Evolutionary conservation across 2,888 invertebrate species (phyloP).

Genomic region (Xylota sylvarum): DNA sequence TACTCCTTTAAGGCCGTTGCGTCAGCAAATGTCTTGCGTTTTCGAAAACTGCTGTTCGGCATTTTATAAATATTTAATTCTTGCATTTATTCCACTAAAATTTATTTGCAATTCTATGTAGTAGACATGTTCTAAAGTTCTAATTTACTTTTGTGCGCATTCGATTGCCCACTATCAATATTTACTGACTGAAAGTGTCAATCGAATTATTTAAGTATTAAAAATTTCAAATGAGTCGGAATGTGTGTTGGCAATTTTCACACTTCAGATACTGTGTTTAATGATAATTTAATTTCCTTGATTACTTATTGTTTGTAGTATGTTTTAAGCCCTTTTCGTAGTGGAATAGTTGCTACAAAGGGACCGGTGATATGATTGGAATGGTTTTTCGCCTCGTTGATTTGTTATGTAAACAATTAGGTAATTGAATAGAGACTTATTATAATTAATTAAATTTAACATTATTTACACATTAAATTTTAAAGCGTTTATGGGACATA

Average conservation of each 20-base stretch:
- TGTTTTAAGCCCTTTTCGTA: not conserved
- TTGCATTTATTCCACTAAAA: not conserved
- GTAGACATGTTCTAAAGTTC: not conserved
- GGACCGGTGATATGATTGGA: no score
- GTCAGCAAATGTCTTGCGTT: not conserved
- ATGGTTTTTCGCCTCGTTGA: no score
- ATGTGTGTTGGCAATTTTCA: not conserved
- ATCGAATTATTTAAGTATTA: not conserved
- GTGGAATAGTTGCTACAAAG: no score
- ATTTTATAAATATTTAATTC: slow-evolving; percentile 11
- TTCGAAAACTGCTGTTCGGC: not conserved
- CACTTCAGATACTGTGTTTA: not conserved
- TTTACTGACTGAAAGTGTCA: slow-evolving; percentile 6
- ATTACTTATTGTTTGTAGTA: not conserved
- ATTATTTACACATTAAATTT: no score
- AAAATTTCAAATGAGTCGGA: not conserved
- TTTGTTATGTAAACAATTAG: no score
- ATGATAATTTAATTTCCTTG: not conserved
- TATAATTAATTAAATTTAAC: no score
- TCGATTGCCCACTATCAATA: not conserved
- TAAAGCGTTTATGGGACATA: no score
- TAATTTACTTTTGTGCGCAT: not conserved
- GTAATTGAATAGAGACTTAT: no score
- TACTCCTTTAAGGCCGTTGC: slow-evolving; percentile 5
- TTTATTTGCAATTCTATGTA: slow-evolving; percentile 7